Conservation (phyloP, 1,140 invertebrate genomes). For the Tetraneura akinire region DNA sequence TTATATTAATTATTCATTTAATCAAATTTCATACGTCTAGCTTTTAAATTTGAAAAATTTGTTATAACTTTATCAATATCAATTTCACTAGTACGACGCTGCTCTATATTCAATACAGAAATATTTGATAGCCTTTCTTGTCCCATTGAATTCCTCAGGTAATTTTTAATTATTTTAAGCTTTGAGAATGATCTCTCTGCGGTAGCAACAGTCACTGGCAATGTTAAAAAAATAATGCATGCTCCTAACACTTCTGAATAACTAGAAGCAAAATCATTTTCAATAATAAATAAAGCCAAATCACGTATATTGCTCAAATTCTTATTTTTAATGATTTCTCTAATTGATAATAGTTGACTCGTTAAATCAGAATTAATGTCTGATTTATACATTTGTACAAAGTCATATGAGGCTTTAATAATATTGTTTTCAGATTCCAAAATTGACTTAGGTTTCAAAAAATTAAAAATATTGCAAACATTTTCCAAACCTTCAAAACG, state of each 20-base stretch:
- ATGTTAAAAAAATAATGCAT: not conserved
- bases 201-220: constrained; percentile 55
- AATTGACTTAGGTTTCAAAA: constrained; percentile 14
- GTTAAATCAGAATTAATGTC: constrained; percentile 5
- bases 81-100: not conserved
- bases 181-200: constrained; percentile 57
- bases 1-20: not conserved
- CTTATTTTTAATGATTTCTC: not conserved
- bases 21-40: not conserved
- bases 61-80: not conserved
- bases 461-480: not conserved
- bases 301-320: not conserved
- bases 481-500: not conserved
- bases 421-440: not conserved
- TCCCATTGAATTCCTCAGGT: constrained; percentile 55
- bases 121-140: constrained; percentile 55
- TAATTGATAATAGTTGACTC: constrained; percentile 2
- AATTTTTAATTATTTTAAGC: constrained; percentile 57
- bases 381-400: constrained; percentile 2
- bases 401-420: constrained; percentile 6
- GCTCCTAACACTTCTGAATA: not conserved
- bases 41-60: not conserved
- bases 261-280: constrained; percentile 12
- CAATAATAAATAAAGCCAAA: not conserved
- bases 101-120: constrained; percentile 43